Base-by-base conservation (phyloP, 2,113 vertebrate species). In the Cyprinodon brontotheroides region DNA sequence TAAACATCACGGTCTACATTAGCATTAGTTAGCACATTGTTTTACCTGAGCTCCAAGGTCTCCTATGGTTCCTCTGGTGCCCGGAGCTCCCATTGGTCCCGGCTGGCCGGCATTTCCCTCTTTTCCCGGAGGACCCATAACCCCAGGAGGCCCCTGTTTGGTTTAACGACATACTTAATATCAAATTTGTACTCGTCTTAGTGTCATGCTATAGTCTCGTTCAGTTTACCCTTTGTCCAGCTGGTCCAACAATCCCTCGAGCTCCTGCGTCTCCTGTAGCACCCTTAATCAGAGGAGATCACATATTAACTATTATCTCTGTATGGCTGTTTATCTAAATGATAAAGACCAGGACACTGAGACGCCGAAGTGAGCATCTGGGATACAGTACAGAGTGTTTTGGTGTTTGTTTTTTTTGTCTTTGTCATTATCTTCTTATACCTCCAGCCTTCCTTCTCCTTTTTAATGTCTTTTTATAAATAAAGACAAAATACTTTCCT, bases 11-110 rank as follows among this genome's bases (percentile, higher is more conserved):
- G 0, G 7, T 20, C 5, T 20, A 53, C 15, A 17, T 20, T 20
- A 53, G 15, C 29, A 13, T 15, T 36, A 17, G 22, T 45, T 15
- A 22, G 14, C 37, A 0, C 11, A 0, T 37, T 59, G 12, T 45
- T 65, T 93, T 91, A 99, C 98, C 95, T 97, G 96, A 61, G 93
- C 95, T 60, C 98, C 98, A 0, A 96, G 77, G 84, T 99, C 98
- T 81, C 98, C 98, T 3, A 91, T 68, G 63, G 87, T 87, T 41
- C 98, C 98, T 72, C 98, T 95, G 63, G 95, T 92, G 76, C 98
- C 98, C 39, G 98, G 98, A 83, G 97, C 92, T 0, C 98, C 98
- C 78, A 93, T 76, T 14, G 98, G 95, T 72, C 98, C 98, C 3
- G 94, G 93, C 1, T 92, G 93, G 17, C 98, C 98, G 0, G 92